Evolutionary conservation across 2,113 vertebrate genomes (phyloP).

Genomic region (Gymnobelideus leadbeateri): DNA sequence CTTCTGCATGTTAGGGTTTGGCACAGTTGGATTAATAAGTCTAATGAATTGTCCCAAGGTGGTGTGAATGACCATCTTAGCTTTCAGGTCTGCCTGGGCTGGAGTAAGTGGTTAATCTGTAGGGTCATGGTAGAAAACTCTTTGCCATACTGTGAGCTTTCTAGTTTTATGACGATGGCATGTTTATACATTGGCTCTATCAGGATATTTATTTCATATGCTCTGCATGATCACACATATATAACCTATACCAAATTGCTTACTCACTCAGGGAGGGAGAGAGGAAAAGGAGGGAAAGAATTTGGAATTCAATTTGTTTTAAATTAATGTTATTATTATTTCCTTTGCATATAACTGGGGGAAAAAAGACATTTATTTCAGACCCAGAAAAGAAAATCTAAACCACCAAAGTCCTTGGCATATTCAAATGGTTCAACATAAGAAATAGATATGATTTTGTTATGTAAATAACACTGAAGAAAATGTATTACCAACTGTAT

Average conservation of each 20-base stretch:
- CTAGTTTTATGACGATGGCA: background rate
- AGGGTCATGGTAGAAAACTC: background rate
- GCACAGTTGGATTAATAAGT: slow-evolving; percentile 75
- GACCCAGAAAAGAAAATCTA: background rate
- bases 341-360: background rate
- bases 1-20: slow-evolving; percentile 69
- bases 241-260: background rate
- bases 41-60: slow-evolving; percentile 74
- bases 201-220: background rate
- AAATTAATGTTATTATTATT: no score
- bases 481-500: background rate
- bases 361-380: background rate
- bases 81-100: slow-evolving; percentile 25
- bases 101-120: slow-evolving; percentile 38
- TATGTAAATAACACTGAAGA: background rate
- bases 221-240: background rate
- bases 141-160: background rate
- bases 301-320: background rate
- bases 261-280: background rate
- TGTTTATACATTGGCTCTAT: background rate
- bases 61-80: slow-evolving; percentile 40
- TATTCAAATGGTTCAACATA: background rate
- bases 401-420: background rate
- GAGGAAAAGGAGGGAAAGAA: background rate
- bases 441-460: background rate